Evolutionary conservation across 2,113 vertebrate genomes (phyloP).

Genomic region (Stigmatopora nigra): DNA sequence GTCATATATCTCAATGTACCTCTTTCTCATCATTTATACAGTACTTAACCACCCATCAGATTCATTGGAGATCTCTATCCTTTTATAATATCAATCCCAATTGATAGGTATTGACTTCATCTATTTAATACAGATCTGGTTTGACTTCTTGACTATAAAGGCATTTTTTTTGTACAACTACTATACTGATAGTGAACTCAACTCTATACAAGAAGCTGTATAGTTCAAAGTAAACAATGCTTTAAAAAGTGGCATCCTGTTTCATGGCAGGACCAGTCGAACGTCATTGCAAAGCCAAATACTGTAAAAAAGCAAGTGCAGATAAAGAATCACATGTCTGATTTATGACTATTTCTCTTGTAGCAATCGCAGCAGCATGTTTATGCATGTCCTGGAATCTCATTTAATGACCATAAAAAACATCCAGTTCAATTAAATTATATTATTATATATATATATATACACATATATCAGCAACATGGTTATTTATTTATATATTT

Average conservation of each 20-base stretch:
- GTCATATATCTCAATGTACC: slow-evolving; percentile 43
- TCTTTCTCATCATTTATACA: slow-evolving; percentile 41
- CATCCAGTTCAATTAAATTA: too few relatives aligned
- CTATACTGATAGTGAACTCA: not conserved
- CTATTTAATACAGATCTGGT: not conserved
- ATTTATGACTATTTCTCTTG: not conserved
- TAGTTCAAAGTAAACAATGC: not conserved
- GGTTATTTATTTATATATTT: too few relatives aligned
- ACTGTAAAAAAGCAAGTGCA: too few relatives aligned
- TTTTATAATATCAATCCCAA: not conserved
- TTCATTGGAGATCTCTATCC: not conserved
- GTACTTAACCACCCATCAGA: slow-evolving; percentile 21
- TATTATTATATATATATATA: too few relatives aligned
- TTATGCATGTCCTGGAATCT: not conserved
- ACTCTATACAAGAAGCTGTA: too few relatives aligned
- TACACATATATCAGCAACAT: too few relatives aligned
- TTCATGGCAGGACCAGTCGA: not conserved
- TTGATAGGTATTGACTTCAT: not conserved
- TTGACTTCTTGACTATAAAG: not conserved
- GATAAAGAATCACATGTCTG: too few relatives aligned
- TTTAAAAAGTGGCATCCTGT: not conserved
- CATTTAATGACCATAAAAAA: too few relatives aligned
- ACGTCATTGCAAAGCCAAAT: too few relatives aligned
- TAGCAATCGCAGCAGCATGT: not conserved
- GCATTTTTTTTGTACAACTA: not conserved